Percentiles rank a stretch among this genome's conserved stretches.
These are phyloP conservation scores for Planiliza haematocheilus DNA, from an alignment of 2,113 vertebrate species.

Conservation along the genomic window DNA sequence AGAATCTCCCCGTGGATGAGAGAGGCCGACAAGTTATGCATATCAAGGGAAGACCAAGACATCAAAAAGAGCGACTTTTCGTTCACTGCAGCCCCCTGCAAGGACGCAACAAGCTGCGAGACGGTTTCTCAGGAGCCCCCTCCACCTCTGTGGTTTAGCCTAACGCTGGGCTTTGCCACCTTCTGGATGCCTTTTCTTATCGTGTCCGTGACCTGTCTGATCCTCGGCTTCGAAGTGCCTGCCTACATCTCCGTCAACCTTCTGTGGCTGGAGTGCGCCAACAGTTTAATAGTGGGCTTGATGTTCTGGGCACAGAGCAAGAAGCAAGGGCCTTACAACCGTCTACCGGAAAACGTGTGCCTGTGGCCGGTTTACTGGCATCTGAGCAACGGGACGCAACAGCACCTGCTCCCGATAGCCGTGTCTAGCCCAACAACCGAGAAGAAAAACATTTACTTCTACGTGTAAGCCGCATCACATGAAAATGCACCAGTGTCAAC, in stretches of 20 bases:
- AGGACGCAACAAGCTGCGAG: not conserved
- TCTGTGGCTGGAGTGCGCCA: slow-evolving; percentile 79
- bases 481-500: too few relatives aligned
- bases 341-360: slow-evolving; percentile 69
- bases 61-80: slow-evolving; percentile 50
- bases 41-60: slow-evolving; percentile 1
- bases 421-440: slow-evolving; percentile 29
- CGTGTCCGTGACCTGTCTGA: slow-evolving; percentile 26
- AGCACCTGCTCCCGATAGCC: not conserved
- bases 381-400: slow-evolving; percentile 60
- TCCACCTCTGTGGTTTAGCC: slow-evolving; percentile 62
- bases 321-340: slow-evolving; percentile 34
- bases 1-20: slow-evolving; percentile 54
- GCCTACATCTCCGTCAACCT: slow-evolving; percentile 77
- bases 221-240: slow-evolving; percentile 64
- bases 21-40: slow-evolving; percentile 40
- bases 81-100: not conserved
- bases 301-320: slow-evolving; percentile 72
- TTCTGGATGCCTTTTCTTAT: slow-evolving; percentile 78
- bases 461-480: slow-evolving; percentile 34
- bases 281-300: slow-evolving; percentile 72
- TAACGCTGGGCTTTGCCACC: slow-evolving; percentile 65
- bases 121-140: not conserved
- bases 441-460: not conserved
- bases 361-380: slow-evolving; percentile 74